phyloP scores from a whole-genome alignment of 2,113 vertebrate genomes.

The Donacobius atricapilla region DNA sequence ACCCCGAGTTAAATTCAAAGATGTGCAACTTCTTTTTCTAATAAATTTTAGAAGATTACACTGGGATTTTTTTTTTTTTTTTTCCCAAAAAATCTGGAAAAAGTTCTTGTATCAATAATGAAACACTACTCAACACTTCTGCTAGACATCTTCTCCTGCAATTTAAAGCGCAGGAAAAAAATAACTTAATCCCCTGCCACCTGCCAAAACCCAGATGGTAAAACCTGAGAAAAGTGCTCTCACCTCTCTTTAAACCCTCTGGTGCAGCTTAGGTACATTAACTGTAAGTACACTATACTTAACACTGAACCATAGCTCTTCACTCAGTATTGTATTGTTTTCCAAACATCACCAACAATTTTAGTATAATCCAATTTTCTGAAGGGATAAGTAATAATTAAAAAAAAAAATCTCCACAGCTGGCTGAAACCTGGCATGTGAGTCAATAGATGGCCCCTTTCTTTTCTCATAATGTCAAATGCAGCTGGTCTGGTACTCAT shows the following conservation, averaged over 20 bases:
- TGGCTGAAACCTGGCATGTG: slow-evolving; percentile 19
- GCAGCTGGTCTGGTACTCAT: slow-evolving; percentile 55
- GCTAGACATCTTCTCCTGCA: neutral
- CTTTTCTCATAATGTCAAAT: slow-evolving; percentile 31
- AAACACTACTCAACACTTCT: neutral
- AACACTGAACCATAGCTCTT: neutral
- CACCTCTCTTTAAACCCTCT: slow-evolving; percentile 9
- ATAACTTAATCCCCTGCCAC: neutral
- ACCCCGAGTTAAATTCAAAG: neutral
- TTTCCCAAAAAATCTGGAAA: neutral
- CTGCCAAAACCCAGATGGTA: slow-evolving; percentile 31
- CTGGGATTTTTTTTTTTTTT: neutral
- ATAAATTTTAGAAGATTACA: neutral
- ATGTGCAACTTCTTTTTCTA: neutral
- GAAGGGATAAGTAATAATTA: slow-evolving; percentile 44
- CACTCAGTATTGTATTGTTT: neutral
- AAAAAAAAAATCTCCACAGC: slow-evolving; percentile 37
- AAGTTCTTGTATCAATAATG: neutral
- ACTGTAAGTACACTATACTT: neutral
- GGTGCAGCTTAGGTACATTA: neutral
- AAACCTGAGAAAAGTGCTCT: slow-evolving; percentile 22
- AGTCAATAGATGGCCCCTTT: slow-evolving; percentile 31
- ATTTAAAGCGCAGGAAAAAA: neutral
- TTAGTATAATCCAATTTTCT: slow-evolving; percentile 42
- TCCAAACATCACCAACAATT: neutral